Conservation (phyloP, 2,888 invertebrate species). For the Chaetogeoica ovagalla region DNA sequence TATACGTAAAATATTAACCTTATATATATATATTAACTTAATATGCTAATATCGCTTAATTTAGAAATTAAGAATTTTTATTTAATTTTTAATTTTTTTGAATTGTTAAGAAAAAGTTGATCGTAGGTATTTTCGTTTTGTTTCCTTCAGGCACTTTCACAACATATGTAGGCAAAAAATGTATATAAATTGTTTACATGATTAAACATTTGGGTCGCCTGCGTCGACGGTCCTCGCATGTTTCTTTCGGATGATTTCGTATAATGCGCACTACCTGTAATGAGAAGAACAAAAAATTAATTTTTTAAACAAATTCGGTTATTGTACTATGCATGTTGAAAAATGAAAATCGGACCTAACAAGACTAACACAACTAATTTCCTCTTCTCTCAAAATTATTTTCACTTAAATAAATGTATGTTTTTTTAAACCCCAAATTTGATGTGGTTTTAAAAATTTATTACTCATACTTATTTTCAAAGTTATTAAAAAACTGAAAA, state of each 20-base stretch:
- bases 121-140: not conserved
- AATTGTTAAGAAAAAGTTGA: slow-evolving; percentile 23
- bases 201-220: slow-evolving; percentile 65
- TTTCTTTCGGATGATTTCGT: slow-evolving; percentile 73
- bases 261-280: slow-evolving; percentile 76
- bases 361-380: no score
- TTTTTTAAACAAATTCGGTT: no score
- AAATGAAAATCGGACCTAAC: no score
- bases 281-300: not conserved
- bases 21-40: slow-evolving; percentile 12
- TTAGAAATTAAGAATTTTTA: slow-evolving; percentile 19
- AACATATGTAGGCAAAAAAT: not conserved
- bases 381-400: no score
- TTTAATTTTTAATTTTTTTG: slow-evolving; percentile 28
- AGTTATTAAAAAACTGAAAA: no score
- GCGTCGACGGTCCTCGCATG: slow-evolving; percentile 69
- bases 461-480: no score
- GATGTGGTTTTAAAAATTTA: no score
- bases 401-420: no score
- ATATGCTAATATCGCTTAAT: slow-evolving; percentile 32
- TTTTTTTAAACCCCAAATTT: no score
- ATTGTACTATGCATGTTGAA: no score
- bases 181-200: slow-evolving; percentile 58
- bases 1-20: slow-evolving; percentile 23
- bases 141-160: slow-evolving; percentile 33